Conservation (phyloP, 2,797 vertebrate genomes). For the Delichon dasypus region DNA sequence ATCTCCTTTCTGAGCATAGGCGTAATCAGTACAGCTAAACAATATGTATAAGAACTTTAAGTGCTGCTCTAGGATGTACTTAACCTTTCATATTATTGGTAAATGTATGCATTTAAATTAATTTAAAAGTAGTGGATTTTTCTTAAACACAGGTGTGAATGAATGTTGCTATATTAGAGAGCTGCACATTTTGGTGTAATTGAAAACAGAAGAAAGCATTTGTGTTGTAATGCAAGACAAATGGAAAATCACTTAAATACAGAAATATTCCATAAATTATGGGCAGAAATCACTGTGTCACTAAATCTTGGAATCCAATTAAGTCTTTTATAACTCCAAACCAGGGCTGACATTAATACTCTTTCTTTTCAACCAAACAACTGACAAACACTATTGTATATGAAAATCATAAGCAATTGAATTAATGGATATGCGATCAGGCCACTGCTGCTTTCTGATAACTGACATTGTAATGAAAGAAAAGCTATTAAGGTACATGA, state of each 20-base stretch:
- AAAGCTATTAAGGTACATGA: not conserved
- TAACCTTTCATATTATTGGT: not conserved
- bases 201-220: not conserved
- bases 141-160: not conserved
- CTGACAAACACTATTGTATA: not conserved
- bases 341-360: not conserved
- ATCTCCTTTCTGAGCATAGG: not conserved
- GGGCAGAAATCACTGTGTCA: not conserved
- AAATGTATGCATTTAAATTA: not conserved
- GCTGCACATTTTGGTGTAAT: not conserved
- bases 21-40: not conserved
- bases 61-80: not conserved
- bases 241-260: not conserved
- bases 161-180: not conserved
- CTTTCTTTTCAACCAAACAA: not conserved
- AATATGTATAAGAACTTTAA: not conserved
- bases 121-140: not conserved
- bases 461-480: not conserved
- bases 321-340: not conserved
- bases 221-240: not conserved
- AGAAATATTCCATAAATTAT: conserved; percentile 4
- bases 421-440: not conserved
- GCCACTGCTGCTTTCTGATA: not conserved
- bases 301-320: not conserved
- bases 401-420: not conserved